phyloP scores from a whole-genome alignment of 1,140 invertebrate genomes.

The Lepidostoma basale region DNA sequence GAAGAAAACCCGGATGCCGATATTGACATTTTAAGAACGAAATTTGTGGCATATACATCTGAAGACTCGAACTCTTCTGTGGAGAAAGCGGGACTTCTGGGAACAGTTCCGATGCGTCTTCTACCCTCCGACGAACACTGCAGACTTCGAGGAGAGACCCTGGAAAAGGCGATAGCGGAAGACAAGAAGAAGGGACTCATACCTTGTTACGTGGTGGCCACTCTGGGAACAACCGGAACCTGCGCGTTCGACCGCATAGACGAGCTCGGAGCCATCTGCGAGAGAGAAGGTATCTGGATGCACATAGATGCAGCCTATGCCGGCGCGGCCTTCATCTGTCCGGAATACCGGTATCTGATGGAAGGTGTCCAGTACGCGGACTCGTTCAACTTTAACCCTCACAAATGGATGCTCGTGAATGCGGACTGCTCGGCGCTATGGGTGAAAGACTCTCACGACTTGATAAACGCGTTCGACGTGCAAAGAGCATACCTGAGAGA shows the following conservation, averaged over 20 bases:
- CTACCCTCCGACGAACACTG: conserved; percentile 81
- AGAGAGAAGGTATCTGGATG: conserved; percentile 78
- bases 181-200: conserved; percentile 84
- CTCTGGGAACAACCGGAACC: conserved; percentile 90
- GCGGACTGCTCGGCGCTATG: conserved; percentile 91
- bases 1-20: conserved; percentile 65
- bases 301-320: conserved; percentile 92
- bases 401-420: conserved; percentile 92
- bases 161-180: conserved; percentile 82
- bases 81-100: conserved; percentile 84
- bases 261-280: conserved; percentile 82
- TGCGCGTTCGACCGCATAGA: conserved; percentile 90
- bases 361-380: conserved; percentile 82
- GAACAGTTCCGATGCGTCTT: conserved; percentile 79
- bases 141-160: conserved; percentile 77
- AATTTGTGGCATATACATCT: conserved; percentile 86
- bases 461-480: conserved; percentile 89
- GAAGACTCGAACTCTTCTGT: conserved; percentile 92
- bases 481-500: conserved; percentile 89
- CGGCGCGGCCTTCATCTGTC: conserved; percentile 86
- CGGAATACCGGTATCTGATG: conserved; percentile 83
- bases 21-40: conserved; percentile 70
- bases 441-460: conserved; percentile 79
- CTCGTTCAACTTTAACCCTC: conserved; percentile 90
- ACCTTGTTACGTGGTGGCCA: conserved; percentile 87